Evolutionary conservation across 2,888 invertebrate genomes (phyloP), one percentile per base, ranked within the genome.

Genomic region (Lysandra bellargus): DNA sequence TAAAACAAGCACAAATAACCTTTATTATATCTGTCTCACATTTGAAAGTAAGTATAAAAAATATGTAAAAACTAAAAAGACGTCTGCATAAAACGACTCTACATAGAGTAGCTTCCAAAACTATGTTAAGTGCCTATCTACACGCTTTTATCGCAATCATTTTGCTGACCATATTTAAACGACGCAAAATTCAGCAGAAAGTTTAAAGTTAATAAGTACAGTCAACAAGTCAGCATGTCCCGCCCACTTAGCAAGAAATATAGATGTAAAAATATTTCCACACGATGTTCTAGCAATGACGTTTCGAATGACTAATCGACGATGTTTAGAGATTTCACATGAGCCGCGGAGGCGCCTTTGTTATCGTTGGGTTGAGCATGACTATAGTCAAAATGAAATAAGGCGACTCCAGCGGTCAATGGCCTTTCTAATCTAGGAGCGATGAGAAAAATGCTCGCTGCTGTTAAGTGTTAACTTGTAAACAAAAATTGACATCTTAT

Each of bases 141-240:
- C 23, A 40, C 40, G 5, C 6, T 40, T 40, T 40, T 40, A 6
- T 40, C 6, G 40, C 6, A 53, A 12, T 12, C 1, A 53, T 14
- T 14, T 53, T 53, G 53, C 53, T 53, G 14, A 14, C 53, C 14
- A 14, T 9, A 49, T 53, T 53, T 53, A 53, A 4, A 61, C 12
- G n/a, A 4, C 23, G 6, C 60, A 61, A 61, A 64, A 64, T 23
- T 64, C 30, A 23, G 30, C 64, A 64, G 64, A 64, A 64, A 23
- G 30, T 23, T 49, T 49, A 12, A 49, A 53, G 44, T 12, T 23
- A 23, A 23, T 23, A 23, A 23, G 1, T 75, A 30, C 12, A 53
- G 49, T 75, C 75, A 75, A 75, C 75, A 75, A 49, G 14, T 75
- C n/a, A 7, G 74, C 74, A 74, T 74, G 49, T 30, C 23, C 9